Evolutionary conservation across 2,888 invertebrate species (phyloP).

Genomic region (Eristalis arbustorum): DNA sequence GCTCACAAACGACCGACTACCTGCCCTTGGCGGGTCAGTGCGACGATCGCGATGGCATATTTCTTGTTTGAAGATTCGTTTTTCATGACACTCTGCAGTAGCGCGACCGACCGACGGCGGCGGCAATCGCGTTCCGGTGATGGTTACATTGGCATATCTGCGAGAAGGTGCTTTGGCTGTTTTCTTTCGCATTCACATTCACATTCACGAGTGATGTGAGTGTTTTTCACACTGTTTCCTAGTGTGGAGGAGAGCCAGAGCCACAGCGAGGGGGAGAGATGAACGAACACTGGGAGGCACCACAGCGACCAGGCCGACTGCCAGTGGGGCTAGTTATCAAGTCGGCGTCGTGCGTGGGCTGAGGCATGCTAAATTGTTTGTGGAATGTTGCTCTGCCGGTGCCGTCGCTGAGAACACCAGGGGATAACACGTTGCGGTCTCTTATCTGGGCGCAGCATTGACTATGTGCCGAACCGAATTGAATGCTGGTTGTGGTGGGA

Average conservation of each 20-base stretch:
- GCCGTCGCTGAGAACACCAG: conserved; percentile 44
- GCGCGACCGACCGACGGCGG: conserved; percentile 39
- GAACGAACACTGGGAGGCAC: conserved; percentile 9
- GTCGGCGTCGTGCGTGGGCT: conserved; percentile 45
- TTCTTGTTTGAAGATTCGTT: conserved; percentile 23
- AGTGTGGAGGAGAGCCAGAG: background rate
- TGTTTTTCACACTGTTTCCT: background rate
- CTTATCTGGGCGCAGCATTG: conserved; percentile 36
- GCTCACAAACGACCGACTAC: conserved; percentile 39
- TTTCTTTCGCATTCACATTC: conserved; percentile 35
- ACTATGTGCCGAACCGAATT: conserved; percentile 31
- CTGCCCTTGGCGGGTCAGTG: conserved; percentile 41
- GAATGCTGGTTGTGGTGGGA: conserved; percentile 15
- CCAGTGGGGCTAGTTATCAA: conserved; percentile 23
- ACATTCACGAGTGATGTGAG: background rate
- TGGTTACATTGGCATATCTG: conserved; percentile 61
- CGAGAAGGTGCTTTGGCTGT: conserved; percentile 32
- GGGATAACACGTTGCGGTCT: conserved; percentile 12
- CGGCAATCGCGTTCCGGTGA: conserved; percentile 38
- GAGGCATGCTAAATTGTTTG: conserved; percentile 43
- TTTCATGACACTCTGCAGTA: conserved; percentile 36
- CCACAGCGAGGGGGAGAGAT: background rate
- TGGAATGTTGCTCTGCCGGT: conserved; percentile 30
- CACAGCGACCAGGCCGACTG: conserved; percentile 4
- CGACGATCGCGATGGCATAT: background rate